Base-by-base conservation (phyloP, 2,113 vertebrate genomes). In the Lates calcarifer region DNA sequence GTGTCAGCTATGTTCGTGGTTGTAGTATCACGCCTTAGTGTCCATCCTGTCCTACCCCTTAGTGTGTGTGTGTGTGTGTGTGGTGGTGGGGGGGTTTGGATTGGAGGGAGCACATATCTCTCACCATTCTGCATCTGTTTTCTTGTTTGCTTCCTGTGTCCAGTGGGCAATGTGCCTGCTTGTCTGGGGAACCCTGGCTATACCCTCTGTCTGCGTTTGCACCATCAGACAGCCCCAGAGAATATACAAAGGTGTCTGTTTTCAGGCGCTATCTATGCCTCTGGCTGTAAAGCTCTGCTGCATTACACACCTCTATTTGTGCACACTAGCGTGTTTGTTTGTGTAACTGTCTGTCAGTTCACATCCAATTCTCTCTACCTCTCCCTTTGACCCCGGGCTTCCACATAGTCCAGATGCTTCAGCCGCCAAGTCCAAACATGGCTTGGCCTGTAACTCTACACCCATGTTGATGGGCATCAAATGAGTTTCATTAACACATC, bases 191-290 rank as follows among this genome's bases (percentile, higher is more conserved):
- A 86, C 67, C 89, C 89, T 71, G 84, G 77, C 79, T 85, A n/a
- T n/a, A 58, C 45, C 74, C 72, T 58, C 74, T 56, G 75, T 60
- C 73, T 69, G 65, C 73, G 22, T 37, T 60, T 45, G 68, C 68
- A 64, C 63, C 55, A 45, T 63, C 72, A 72, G 58, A 28, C 35
- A 6, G n/a, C 63, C 62, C 73, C 10, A 17, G 76, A 79, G 87
- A 83, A 80, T 67, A 84, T 29, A 85, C 88, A 87, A 84, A 87
- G 86, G 87, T 89, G 74, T 92, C 89, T 77, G 53, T 69, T 88
- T 91, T 84, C 86, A 83, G 61, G 22, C 26, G 17, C 77, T 68
- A 37, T 69, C 68, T 29, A 49, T 76, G 77, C 60, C 63, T 45
- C 74, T 56, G 81, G 77, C 67, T 87, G 89, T 85, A 66, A 90